Conservation (phyloP, 2,888 invertebrate genomes). For the Catocala sponsa region DNA sequence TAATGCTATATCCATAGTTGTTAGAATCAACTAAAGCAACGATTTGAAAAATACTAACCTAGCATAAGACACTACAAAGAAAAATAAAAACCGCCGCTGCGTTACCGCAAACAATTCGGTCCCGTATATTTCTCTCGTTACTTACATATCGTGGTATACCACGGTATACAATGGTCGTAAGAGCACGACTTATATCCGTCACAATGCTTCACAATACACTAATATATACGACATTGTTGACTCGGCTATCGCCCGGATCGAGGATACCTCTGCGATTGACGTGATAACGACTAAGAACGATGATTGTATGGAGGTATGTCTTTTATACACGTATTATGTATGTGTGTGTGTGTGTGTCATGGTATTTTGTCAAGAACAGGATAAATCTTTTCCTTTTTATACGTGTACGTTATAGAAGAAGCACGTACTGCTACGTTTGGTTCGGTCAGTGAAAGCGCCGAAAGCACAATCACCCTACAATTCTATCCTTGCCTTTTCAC, state of each 20-base stretch:
- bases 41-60: too few species aligned
- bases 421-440: too few species aligned
- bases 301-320: neutral
- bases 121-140: neutral
- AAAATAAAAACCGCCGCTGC: neutral
- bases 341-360: neutral
- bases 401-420: too few species aligned
- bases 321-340: too few species aligned
- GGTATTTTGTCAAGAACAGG: neutral
- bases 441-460: too few species aligned
- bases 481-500: too few species aligned
- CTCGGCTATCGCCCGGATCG: conserved; percentile 13
- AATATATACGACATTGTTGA: conserved; percentile 37
- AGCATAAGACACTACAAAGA: too few species aligned
- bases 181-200: conserved; percentile 31
- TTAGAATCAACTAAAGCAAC: too few species aligned
- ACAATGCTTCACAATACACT: conserved; percentile 45
- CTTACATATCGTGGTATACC: neutral
- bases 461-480: too few species aligned
- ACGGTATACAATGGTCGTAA: conserved; percentile 20
- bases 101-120: neutral
- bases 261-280: conserved; percentile 17
- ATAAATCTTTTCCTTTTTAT: too few species aligned
- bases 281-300: conserved; percentile 1
- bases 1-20: too few species aligned